Base-by-base conservation (phyloP, 1,140 invertebrate genomes). In the Dinoponera quadriceps region DNA sequence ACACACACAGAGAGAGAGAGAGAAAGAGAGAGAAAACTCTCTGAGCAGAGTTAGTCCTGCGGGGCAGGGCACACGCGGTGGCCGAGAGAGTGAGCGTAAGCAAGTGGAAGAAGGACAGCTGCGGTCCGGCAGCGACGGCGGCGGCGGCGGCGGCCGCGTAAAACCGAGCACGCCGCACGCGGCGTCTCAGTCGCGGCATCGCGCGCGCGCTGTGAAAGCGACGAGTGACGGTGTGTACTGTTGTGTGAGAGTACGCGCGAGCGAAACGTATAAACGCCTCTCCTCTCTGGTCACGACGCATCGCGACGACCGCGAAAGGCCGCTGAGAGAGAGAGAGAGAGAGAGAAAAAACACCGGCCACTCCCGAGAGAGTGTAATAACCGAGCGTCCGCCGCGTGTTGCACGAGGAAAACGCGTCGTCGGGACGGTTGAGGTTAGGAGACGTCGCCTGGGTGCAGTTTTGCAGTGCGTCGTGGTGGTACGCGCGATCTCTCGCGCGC, bases 181-280 rank as follows among this genome's bases (percentile, higher is more conserved):
- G 80, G 87, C 84, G 83, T 80, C 82, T 87, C 87, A 90, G 89
- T 90, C 83, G 83, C 82, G 82, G 82, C 63, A 83, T 82, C 59
- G 87, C 85, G 84, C 88, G 89, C 85, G 87, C 62, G 57, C 78
- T 57, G 81, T 73, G 13, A 86, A 59, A 74, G 84, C 4, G 55
- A 22, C 29, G 16, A 63, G 13, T 75, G 7, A 38, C n/a, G 16
- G 14, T 66, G n/a, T n/a, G n/a, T n/a, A n/a, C n/a, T 9, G 38
- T 0, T 44, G 38, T 2, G 4, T 44, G 38, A 9, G 4, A 11
- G 38, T 44, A 44, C 33, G 44, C 22, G 51, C 3, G 33, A 27
- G 5, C 16, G n/a, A 13, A 33, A 33, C 25, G 18, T 29, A n/a
- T n/a, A 20, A 22, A 27, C 69, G 29, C 4, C n/a, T n/a, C n/a